Evolutionary conservation across 2,113 vertebrate species (phyloP), one percentile per base, ranked within the genome.

Genomic region (Saguinus imperator): DNA sequence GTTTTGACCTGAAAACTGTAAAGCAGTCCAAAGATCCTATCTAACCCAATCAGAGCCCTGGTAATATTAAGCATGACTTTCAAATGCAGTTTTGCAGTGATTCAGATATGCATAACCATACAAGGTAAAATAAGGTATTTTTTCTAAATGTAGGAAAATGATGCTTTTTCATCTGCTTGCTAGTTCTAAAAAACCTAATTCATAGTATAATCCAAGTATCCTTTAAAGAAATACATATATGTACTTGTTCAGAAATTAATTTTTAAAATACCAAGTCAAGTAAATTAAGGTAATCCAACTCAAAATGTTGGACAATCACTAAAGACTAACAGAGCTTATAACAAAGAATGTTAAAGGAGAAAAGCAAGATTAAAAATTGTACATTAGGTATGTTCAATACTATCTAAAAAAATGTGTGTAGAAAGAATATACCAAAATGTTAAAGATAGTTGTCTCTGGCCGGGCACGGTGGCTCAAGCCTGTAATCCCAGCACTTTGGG

Each of bases 241-340:
- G 35, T 84, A 80, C 50, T 88, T 81, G 48, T 85, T 93, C 13
- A 92, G 45, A 93, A 93, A 50, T 70, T 84, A 75, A 37, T 82
- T 93, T 89, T 76, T 89, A 48, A 87, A 89, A 66, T 70, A 86
- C 35, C 45, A 76, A 93, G 23, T 81, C 17, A 89, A 66, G 16
- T 80, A 81, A 75, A 81, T 75, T 81, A 95, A 89, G 79, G 55
- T 75, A 97, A 86, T 86, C 6, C 75, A 92, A 75, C 40, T 95
- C 12, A 93, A 96, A 73, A 85, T 68, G 43, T 66, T 55, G 50
- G 27, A 21, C 20, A 76, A 72, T 88, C 76, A 84, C 50, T 88
- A 55, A 93, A 92, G 72, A 45, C 45, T 73, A 58, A 80, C 7
- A 70, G 20, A 83, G 43, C 92, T 89, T 79, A 75, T 68, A 93